Evolutionary conservation across 2,888 invertebrate species (phyloP), one percentile per base, ranked within the genome.

Genomic region (Operophtera brumata): DNA sequence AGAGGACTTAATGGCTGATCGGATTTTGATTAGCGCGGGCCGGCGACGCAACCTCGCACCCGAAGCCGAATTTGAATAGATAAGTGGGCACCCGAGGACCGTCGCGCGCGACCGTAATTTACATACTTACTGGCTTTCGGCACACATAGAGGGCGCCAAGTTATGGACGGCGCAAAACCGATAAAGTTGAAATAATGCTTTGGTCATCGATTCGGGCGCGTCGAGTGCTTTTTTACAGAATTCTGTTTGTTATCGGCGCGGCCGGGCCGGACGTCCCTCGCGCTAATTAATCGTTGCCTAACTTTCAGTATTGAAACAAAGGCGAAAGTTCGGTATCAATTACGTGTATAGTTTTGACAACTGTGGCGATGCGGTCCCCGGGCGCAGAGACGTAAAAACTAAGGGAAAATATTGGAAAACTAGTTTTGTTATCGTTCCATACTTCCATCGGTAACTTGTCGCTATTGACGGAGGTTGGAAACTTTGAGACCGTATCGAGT

Each of bases 1-100:
- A 82, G 84, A 87, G 86, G 85, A 87, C 88, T 86, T 90, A 90
- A 90, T 90, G 88, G 89, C 89, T 89, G 89, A 90, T 90, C 89
- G 89, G 89, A 87, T 89, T 90, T 89, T 89, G 89, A 90, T 89
- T 88, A 90, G 87, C 90, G 85, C 77, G 81, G 89, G 83, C 86
- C 86, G 83, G 85, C 86, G 85, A 85, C 83, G 85, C 85, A 80
- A 77, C 81, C 79, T 82, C 80, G 80, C 83, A 78, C 79, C 80
- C 80, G 74, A 70, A 80, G 81, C 83, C 83, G 83, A 90, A 90
- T 90, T 90, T 90, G 89, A 90, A 90, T 90, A 90, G 90, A 90
- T 90, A 90, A 90, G 89, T 86, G 86, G 84, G 84, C 83, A 83
- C 80, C 82, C 80, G 85, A 84, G 86, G 84, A 83, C 86, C 84